Conservation (phyloP, 2,113 vertebrate species). For the Mirounga angustirostris region DNA sequence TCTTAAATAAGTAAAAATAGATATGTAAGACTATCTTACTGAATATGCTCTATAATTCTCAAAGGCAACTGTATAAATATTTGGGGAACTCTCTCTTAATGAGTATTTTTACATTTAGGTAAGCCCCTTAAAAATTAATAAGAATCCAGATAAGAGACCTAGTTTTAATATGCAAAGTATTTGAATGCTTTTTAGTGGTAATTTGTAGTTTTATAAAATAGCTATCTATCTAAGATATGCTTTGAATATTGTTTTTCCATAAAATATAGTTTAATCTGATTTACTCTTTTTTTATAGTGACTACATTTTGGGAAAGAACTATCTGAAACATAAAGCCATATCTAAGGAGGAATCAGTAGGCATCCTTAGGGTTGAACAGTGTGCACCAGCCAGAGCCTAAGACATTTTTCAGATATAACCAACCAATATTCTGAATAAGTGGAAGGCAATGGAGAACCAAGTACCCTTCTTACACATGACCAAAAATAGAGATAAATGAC, state of each 20-base stretch:
- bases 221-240: neutral
- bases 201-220: constrained; percentile 11
- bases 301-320: neutral
- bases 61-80: neutral
- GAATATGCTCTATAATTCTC: constrained; percentile 33
- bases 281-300: neutral
- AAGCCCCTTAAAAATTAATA: neutral
- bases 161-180: neutral
- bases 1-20: constrained; percentile 5
- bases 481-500: neutral
- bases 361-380: neutral
- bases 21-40: neutral
- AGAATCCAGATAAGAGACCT: neutral
- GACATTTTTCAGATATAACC: neutral
- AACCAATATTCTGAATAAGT: neutral
- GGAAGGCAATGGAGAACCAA: neutral
- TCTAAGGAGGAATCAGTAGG: neutral
- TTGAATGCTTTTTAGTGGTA: neutral
- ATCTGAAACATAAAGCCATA: neutral
- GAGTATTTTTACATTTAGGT: neutral
- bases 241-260: constrained; percentile 38
- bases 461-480: neutral
- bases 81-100: constrained; percentile 33
- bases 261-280: constrained; percentile 2
- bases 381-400: neutral